Conservation (phyloP, 2,888 invertebrate genomes). For the Linnaemya vulpina region DNA sequence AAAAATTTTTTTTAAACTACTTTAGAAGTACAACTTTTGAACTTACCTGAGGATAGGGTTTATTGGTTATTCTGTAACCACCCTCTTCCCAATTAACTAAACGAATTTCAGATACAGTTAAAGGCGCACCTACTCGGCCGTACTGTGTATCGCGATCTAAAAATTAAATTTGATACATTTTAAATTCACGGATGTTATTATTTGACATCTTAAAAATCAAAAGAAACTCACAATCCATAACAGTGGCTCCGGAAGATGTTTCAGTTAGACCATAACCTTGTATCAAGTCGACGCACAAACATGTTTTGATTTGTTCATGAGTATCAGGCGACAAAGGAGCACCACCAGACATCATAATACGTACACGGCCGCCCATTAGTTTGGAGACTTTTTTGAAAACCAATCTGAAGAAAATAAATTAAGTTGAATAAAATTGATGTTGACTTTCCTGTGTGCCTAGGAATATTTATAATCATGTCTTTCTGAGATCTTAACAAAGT, state of each 20-base stretch:
- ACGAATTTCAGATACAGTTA: slow-evolving; percentile 92
- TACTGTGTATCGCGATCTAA: slow-evolving; percentile 83
- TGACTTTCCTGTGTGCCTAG: too few relatives aligned
- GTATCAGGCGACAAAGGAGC: slow-evolving; percentile 98
- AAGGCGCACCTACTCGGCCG: slow-evolving; percentile 95
- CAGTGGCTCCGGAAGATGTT: slow-evolving; percentile 96
- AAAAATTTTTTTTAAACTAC: too few relatives aligned
- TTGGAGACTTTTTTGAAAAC: slow-evolving; percentile 83
- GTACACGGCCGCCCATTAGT: slow-evolving; percentile 94
- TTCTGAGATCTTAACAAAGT: too few relatives aligned
- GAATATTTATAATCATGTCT: too few relatives aligned
- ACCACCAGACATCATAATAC: slow-evolving; percentile 95
- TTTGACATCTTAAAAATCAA: neutral
- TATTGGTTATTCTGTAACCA: slow-evolving; percentile 93
- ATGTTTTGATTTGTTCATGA: slow-evolving; percentile 95
- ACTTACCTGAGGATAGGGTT: slow-evolving; percentile 88
- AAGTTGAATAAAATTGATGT: too few relatives aligned
- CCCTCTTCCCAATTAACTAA: slow-evolving; percentile 98
- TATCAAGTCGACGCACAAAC: slow-evolving; percentile 94
- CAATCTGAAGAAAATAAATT: slow-evolving; percentile 75
- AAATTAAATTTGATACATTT: neutral
- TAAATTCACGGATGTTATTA: too few relatives aligned
- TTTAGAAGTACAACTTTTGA: too few relatives aligned
- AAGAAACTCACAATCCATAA: slow-evolving; percentile 88
- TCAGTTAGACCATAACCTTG: slow-evolving; percentile 99